A percentile compares a stretch with the other conserved stretches of the same genome.
Evolutionary conservation across 2,888 invertebrate species (phyloP).

Genomic region (Pilophorus perplexus): DNA sequence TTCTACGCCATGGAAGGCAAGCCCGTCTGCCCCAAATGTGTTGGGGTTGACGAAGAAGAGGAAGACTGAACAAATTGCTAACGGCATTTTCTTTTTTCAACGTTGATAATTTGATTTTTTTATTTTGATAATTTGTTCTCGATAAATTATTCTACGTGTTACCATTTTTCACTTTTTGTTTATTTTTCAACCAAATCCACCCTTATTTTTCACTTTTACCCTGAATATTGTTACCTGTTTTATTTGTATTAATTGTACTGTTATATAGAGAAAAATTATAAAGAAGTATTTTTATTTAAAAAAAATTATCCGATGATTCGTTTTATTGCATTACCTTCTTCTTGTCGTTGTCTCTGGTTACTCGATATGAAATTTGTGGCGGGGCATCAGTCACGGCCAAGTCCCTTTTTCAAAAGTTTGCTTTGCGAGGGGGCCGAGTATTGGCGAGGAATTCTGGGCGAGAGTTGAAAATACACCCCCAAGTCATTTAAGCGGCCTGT

Average conservation of each 20-base stretch:
- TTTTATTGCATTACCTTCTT: too few relatives aligned
- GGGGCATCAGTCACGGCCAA: too few relatives aligned
- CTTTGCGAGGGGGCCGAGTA: too few relatives aligned
- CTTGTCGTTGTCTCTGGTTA: too few relatives aligned
- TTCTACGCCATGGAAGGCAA: slow-evolving; percentile 97
- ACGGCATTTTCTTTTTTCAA: too few relatives aligned
- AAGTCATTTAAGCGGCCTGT: slow-evolving; percentile 32
- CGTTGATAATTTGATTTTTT: too few relatives aligned
- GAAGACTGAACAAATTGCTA: slow-evolving; percentile 54
- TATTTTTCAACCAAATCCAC: not conserved
- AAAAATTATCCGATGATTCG: too few relatives aligned
- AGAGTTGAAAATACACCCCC: slow-evolving; percentile 23
- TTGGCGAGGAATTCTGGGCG: slow-evolving; percentile 14
- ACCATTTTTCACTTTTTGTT: slow-evolving; percentile 1
- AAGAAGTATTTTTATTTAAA: too few relatives aligned
- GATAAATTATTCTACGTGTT: slow-evolving; percentile 25
- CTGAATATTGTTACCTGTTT: slow-evolving; percentile 23
- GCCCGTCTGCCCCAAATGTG: slow-evolving; percentile 91
- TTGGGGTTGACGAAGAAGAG: slow-evolving; percentile 85
- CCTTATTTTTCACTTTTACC: slow-evolving; percentile 6
- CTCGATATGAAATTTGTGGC: too few relatives aligned
- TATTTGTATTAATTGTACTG: slow-evolving; percentile 22
- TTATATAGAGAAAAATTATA: slow-evolving; percentile 27
- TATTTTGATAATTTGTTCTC: not conserved
- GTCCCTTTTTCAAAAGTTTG: too few relatives aligned